Base-by-base conservation (phyloP, 2,888 invertebrate species). In the Caenorhabditis parvicauda region DNA sequence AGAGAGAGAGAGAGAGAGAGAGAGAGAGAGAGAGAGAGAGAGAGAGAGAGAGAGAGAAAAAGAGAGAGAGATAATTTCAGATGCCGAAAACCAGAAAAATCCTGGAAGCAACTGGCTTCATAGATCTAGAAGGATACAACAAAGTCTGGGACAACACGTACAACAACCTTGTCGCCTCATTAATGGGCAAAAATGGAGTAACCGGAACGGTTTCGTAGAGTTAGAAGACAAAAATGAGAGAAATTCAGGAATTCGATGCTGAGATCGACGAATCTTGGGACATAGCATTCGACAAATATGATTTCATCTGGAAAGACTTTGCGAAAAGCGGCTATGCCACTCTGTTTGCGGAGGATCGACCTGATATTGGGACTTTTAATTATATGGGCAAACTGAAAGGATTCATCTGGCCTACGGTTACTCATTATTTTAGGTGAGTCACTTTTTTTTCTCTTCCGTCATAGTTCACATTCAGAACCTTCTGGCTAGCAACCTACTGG, bases 121-220 rank as follows among this genome's bases (percentile, higher is more conserved):
- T 64, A 1, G 66, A 68, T 35, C 47, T 74, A 56, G 35, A 57
- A 21, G 64, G 69, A 6, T 82, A 82, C 59, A 81, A 79, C 53
- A 83, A 82, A 55, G 81, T 83, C 22, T 81, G 78, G 4, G 83
- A 82, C 63, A 83, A 82, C 54, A 83, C 83, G 0, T 82, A 77
- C 53, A 77, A 76, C 2, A 82, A 82, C 55, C 59, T 81, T 24
- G 51, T 79, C 3, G 81, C 82, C 1, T 74, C 82, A 70, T 67
- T 81, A 17, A 68, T 76, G 1, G 82, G 82, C 1, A 64, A 66
- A 50, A 46, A 67, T 28, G 68, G 59, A 24, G 59, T 56, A 2
- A 62, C 49, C 49, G 57, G 14, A n/a, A 5, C 1, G 29, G 21
- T 35, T 43, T 28, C 6, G 19, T n/a, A 39, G 4, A 32, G 25